phyloP scores from a whole-genome alignment of 2,113 vertebrate genomes.

The Neopipo cinnamomea region DNA sequence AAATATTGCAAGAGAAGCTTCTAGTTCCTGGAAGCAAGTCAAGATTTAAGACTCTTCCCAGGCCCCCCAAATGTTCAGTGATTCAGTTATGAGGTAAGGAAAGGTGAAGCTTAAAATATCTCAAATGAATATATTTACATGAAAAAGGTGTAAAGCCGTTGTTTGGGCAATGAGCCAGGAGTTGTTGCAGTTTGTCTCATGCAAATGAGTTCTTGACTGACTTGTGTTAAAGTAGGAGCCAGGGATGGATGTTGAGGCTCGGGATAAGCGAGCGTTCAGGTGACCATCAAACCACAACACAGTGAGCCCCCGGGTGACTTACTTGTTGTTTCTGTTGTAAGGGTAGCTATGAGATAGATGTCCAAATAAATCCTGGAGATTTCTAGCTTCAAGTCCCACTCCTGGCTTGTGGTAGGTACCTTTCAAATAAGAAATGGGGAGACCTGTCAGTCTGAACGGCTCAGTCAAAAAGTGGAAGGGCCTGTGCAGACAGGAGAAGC shows the following conservation, averaged over 20 bases:
- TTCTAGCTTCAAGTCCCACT: not conserved
- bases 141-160: not conserved
- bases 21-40: slow-evolving; percentile 32
- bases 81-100: not conserved
- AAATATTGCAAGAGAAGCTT: slow-evolving; percentile 11
- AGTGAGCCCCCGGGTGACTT: not conserved
- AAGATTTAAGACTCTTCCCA: slow-evolving; percentile 22
- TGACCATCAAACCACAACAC: not conserved
- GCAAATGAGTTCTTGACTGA: not conserved
- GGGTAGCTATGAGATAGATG: not conserved
- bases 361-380: not conserved
- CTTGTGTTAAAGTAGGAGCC: not conserved
- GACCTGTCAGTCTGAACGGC: not conserved
- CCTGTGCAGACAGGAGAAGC: not conserved
- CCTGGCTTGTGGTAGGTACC: not conserved
- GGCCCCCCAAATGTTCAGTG: not conserved
- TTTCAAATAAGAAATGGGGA: not conserved
- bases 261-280: not conserved
- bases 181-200: not conserved
- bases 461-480: not conserved
- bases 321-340: not conserved
- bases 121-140: not conserved
- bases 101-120: not conserved
- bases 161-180: not conserved
- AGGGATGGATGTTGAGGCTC: not conserved